Conservation (phyloP, 1,140 invertebrate species). For the Drosophila hydei region DNA sequence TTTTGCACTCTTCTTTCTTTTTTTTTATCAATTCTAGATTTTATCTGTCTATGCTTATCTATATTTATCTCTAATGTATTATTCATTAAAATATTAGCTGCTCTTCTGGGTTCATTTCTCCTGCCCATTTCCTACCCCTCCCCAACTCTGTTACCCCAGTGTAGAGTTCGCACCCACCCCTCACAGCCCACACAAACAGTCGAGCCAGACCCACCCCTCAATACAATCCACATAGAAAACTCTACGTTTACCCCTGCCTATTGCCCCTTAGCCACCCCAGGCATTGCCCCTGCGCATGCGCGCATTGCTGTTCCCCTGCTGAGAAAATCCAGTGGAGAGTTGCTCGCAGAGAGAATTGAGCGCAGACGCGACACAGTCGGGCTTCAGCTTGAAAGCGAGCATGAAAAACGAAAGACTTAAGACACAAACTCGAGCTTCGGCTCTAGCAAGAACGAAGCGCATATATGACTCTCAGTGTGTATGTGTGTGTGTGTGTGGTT, state of each 20-base stretch:
- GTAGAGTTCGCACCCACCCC: slow-evolving; percentile 36
- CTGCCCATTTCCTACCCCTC: neutral
- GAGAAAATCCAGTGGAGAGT: slow-evolving; percentile 57
- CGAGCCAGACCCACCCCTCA: slow-evolving; percentile 12
- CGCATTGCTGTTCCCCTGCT: slow-evolving; percentile 47
- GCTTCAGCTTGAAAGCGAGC: neutral
- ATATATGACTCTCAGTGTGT: neutral
- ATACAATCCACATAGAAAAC: slow-evolving; percentile 31
- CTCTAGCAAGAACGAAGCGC: slow-evolving; percentile 16
- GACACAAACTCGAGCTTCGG: slow-evolving; percentile 43
- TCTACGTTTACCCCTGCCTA: slow-evolving; percentile 43
- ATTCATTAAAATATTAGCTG: neutral
- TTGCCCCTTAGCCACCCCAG: slow-evolving; percentile 41
- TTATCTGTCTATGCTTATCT: no score
- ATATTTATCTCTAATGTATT: neutral
- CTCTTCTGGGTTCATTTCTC: neutral
- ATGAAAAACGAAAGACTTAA: slow-evolving; percentile 41
- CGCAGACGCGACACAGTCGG: slow-evolving; percentile 1
- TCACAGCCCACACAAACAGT: slow-evolving; percentile 42
- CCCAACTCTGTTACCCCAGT: slow-evolving; percentile 9
- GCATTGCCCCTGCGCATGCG: slow-evolving; percentile 23
- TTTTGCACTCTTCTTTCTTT: no score
- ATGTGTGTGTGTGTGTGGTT: slow-evolving; percentile 4
- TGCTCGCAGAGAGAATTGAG: slow-evolving; percentile 4
- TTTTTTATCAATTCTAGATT: no score